These are phyloP conservation scores for Drosophila anomelani DNA, from an alignment of 2,888 invertebrate species.

Conservation along the genomic window DNA sequence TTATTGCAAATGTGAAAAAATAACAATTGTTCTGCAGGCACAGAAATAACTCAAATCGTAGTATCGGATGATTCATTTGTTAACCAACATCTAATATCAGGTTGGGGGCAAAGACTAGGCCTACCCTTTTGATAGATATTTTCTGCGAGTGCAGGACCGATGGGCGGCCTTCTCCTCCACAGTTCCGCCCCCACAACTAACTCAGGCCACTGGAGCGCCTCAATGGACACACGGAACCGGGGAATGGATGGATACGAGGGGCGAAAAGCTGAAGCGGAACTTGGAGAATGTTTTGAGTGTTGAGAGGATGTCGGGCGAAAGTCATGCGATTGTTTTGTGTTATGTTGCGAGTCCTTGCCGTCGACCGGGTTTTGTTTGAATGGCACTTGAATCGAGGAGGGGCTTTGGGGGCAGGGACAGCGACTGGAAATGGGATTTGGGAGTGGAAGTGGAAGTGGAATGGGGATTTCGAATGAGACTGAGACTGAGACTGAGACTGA, in stretches of 20 bases:
- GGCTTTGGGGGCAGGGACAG: slow-evolving; percentile 8
- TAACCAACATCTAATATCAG: background rate
- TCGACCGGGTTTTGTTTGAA: slow-evolving; percentile 62
- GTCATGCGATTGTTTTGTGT: slow-evolving; percentile 59
- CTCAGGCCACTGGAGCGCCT: slow-evolving; percentile 35
- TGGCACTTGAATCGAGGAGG: slow-evolving; percentile 51
- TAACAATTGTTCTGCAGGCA: too few relatives aligned
- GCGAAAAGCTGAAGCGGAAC: slow-evolving; percentile 19
- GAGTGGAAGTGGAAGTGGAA: too few relatives aligned
- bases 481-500: background rate
- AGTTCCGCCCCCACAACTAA: slow-evolving; percentile 25
- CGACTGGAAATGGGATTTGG: background rate
- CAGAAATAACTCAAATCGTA: background rate
- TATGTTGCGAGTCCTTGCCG: slow-evolving; percentile 39
- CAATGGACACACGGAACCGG: slow-evolving; percentile 45
- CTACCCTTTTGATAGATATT: background rate
- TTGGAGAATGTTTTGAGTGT: slow-evolving; percentile 52
- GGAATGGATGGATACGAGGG: background rate
- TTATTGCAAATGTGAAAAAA: background rate
- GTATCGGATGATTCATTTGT: background rate
- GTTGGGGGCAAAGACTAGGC: background rate
- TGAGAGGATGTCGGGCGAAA: slow-evolving; percentile 70
- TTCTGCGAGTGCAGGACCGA: slow-evolving; percentile 11
- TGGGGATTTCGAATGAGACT: background rate
- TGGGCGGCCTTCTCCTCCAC: slow-evolving; percentile 10